Evolutionary conservation across 2,888 invertebrate species (phyloP), one percentile per base, ranked within the genome.

Genomic region (Meteorus cinctellus): DNA sequence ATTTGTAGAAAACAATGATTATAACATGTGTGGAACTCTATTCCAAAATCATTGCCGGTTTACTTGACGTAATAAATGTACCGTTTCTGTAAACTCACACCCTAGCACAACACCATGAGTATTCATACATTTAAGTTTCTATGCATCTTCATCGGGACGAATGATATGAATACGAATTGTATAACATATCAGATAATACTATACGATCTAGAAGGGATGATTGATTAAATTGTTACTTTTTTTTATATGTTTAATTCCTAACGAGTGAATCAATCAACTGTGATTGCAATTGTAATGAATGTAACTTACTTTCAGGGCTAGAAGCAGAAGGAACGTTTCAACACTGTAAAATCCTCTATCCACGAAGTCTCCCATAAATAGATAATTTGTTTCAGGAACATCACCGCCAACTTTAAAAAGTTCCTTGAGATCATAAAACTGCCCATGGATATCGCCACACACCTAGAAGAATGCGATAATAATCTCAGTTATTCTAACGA

Each of bases 351-450:
- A 99, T 60, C 99, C 99, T 91, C 99, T 92, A 90, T 99, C 99
- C 12, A 99, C 99, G 92, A 99, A 99, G 90, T 99, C 99, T 27
- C 99, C 99, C 96, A 99, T 98, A 89, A 99, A 99, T 79, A 99
- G 92, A 89, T 99, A 99, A 91, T 99, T 99, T 80, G 99, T 99
- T 90, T 98, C 98, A 16, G 99, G 99, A 72, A 99, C 98, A 93
- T 99, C 98, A 29, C 99, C 99, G 60, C 99, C 99, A 31, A 99
- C 98, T 94, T 98, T 98, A 87, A 98, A 98, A 62, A 98, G 91
- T 90, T 98, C 98, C 90, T 97, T 98, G 66, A 99, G 92, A 91
- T 99, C 99, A 91, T 99, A 99, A 91, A 99, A 99, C 90, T 98
- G 99, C 12, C 99, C 99, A 89, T 99, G 99, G 82, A 99, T 99